phyloP scores from a whole-genome alignment of 2,113 vertebrate species.

The Aythya baeri region DNA sequence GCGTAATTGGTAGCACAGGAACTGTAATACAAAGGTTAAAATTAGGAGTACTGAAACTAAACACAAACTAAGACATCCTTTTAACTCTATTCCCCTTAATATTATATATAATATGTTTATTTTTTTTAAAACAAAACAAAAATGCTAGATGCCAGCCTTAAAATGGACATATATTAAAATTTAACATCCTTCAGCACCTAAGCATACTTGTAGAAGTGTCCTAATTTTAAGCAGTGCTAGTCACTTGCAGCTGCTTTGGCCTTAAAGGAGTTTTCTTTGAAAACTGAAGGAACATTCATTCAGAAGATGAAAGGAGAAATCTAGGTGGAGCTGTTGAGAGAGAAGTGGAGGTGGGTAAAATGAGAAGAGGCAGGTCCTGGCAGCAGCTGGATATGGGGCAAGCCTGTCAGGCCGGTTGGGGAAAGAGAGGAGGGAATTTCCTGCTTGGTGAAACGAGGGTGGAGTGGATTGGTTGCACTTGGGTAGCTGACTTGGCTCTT shows the following conservation, averaged over 20 bases:
- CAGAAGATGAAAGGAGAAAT: constrained; percentile 58
- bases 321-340: constrained; percentile 64
- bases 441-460: constrained; percentile 59
- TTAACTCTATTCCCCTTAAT: not conserved
- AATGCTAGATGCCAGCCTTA: not conserved
- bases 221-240: not conserved
- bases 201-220: not conserved
- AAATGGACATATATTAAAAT: not conserved
- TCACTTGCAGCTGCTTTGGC: not conserved
- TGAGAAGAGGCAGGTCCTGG: constrained; percentile 58
- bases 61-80: not conserved
- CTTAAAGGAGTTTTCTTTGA: not conserved
- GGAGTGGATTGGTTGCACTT: constrained; percentile 39
- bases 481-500: constrained; percentile 59
- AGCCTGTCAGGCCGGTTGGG: constrained; percentile 60
- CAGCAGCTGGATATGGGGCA: constrained; percentile 39
- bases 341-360: constrained; percentile 36
- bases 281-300: constrained; percentile 15
- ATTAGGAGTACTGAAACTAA: not conserved
- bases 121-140: not conserved
- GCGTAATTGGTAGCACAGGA: not conserved
- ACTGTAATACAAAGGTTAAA: constrained; percentile 65
- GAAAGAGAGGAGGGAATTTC: constrained; percentile 67
- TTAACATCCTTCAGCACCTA: not conserved
- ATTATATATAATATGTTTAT: fast-evolving